Evolutionary conservation across 1,140 invertebrate species (phyloP).

Genomic region (Brachionus calyciflorus): DNA sequence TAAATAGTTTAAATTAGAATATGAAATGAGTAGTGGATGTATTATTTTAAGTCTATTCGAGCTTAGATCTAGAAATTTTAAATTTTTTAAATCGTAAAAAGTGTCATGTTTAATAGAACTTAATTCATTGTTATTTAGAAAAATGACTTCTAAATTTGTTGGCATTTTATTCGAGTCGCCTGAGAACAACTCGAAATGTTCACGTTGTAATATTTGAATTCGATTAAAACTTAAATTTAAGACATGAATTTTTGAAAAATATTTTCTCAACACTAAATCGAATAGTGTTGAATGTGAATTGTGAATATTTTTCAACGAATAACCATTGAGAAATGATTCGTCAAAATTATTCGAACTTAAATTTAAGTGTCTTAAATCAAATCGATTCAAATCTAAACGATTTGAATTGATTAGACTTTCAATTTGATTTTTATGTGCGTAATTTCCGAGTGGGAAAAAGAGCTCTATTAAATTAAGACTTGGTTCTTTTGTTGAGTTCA

Average conservation of each 20-base stretch:
- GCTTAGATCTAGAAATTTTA: slow-evolving; percentile 38
- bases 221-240: slow-evolving; percentile 10
- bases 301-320: background rate
- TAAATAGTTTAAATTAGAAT: background rate
- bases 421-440: background rate
- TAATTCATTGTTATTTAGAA: background rate
- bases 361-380: slow-evolving; percentile 16
- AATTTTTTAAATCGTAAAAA: slow-evolving; percentile 23
- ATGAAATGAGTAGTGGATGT: slow-evolving; percentile 26
- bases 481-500: background rate
- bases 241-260: slow-evolving; percentile 10
- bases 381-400: background rate
- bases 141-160: background rate
- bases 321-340: background rate
- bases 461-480: slow-evolving; percentile 11
- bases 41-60: slow-evolving; percentile 26
- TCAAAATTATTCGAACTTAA: slow-evolving; percentile 4
- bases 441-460: slow-evolving; percentile 19
- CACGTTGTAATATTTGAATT: background rate
- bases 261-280: slow-evolving; percentile 3
- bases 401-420: background rate
- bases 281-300: background rate
- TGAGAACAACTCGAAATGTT: slow-evolving; percentile 19
- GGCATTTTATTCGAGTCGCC: background rate
- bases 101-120: background rate